Conservation (phyloP, 1,140 invertebrate genomes). For the Sarcophaga peregrina region DNA sequence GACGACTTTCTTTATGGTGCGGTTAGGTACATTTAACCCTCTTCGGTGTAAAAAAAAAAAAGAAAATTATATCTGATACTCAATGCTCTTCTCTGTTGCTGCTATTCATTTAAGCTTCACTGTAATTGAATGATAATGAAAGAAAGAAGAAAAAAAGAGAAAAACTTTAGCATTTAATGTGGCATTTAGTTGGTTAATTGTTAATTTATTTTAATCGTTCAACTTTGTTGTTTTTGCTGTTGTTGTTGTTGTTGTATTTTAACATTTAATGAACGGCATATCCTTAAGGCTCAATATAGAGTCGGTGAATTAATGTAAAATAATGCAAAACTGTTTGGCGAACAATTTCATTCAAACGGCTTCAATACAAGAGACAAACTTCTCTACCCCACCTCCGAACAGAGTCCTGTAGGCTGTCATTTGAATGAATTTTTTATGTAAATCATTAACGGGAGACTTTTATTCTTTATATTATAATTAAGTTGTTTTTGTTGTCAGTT, state of each 20-base stretch:
- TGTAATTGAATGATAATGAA: background rate
- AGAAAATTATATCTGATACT: no score
- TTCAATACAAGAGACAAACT: background rate
- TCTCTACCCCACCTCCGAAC: background rate
- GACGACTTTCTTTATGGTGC: no score
- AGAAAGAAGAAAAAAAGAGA: background rate
- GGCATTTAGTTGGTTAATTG: constrained; percentile 18
- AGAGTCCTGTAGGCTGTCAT: no score
- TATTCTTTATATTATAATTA: no score
- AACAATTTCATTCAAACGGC: background rate
- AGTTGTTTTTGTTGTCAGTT: no score
- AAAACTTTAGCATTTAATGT: background rate
- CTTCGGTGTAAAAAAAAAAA: no score
- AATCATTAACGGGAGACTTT: no score
- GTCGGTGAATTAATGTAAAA: no score
- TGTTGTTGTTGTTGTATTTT: background rate
- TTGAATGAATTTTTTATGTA: no score
- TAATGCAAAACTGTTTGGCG: no score
- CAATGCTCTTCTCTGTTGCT: background rate
- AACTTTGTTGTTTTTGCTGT: constrained; percentile 2
- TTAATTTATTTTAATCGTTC: constrained; percentile 23
- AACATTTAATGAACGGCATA: background rate
- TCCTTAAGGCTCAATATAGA: constrained; percentile 7
- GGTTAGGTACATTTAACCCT: no score
- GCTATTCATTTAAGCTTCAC: background rate